These are phyloP conservation scores for Podabrus alpinus DNA, from an alignment of 2,888 invertebrate genomes.

Conservation along the genomic window DNA sequence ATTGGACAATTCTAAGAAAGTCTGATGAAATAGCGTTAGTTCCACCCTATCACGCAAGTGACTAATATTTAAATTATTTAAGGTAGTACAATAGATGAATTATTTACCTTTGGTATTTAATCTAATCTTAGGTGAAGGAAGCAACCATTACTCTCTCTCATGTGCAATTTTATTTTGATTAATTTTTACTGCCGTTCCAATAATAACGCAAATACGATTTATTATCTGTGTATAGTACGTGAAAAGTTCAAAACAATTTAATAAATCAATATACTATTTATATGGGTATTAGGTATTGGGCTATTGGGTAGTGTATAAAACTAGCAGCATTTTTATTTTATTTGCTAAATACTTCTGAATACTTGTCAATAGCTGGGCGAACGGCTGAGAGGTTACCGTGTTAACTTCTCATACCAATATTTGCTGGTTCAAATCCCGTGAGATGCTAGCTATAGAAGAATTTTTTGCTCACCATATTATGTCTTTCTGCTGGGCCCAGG, in stretches of 20 bases:
- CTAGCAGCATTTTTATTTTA: background rate
- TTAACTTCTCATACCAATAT: too few relatives aligned
- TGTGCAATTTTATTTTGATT: background rate
- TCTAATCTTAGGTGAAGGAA: background rate
- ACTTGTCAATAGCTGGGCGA: too few relatives aligned
- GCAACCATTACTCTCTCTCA: background rate
- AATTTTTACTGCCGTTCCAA: background rate
- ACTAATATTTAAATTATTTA: slow-evolving; percentile 24
- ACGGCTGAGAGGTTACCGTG: too few relatives aligned
- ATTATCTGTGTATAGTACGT: background rate
- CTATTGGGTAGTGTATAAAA: too few relatives aligned
- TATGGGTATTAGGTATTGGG: too few relatives aligned
- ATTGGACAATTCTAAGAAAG: slow-evolving; percentile 18
- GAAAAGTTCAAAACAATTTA: background rate
- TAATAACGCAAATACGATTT: background rate
- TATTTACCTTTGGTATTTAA: background rate
- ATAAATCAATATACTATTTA: background rate
- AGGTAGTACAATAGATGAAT: background rate
- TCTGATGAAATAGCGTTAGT: slow-evolving; percentile 16
- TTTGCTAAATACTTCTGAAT: too few relatives aligned
- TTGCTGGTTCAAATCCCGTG: too few relatives aligned
- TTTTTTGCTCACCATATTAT: too few relatives aligned
- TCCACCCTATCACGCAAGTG: slow-evolving; percentile 23
- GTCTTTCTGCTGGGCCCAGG: too few relatives aligned
- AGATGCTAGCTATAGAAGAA: too few relatives aligned